Evolutionary conservation across 2,797 vertebrate species (phyloP).

Genomic region (Perodicticus potto): DNA sequence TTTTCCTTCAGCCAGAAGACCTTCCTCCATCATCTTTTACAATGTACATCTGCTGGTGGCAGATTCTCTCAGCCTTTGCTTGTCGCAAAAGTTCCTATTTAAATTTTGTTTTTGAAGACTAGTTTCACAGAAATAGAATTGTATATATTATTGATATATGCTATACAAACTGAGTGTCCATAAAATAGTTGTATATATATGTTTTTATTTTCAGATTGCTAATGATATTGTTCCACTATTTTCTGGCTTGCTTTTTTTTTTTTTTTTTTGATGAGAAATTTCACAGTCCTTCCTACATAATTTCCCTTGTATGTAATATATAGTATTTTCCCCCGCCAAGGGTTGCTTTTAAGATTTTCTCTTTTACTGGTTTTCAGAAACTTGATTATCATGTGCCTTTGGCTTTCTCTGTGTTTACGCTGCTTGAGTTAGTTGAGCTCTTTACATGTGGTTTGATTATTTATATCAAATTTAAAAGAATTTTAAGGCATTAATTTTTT

Average conservation of each 20-base stretch:
- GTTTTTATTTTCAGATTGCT: background rate
- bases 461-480: background rate
- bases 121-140: background rate
- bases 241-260: background rate
- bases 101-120: background rate
- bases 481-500: background rate
- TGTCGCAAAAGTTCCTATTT: background rate
- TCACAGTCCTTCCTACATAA: background rate
- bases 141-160: too few relatives aligned
- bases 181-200: too few relatives aligned
- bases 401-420: background rate
- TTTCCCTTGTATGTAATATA: background rate
- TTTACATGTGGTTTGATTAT: background rate
- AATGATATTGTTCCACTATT: background rate
- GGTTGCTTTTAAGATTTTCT: background rate
- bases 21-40: background rate
- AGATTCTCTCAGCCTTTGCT: background rate
- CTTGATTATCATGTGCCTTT: background rate
- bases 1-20: background rate
- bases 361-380: background rate
- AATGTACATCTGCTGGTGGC: background rate
- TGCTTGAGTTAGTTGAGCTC: background rate
- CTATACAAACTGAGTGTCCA: too few relatives aligned
- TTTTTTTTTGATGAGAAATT: background rate
- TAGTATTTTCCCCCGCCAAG: background rate